Base-by-base conservation (phyloP, 2,797 vertebrate genomes). In the Triplophysa bombifrons region DNA sequence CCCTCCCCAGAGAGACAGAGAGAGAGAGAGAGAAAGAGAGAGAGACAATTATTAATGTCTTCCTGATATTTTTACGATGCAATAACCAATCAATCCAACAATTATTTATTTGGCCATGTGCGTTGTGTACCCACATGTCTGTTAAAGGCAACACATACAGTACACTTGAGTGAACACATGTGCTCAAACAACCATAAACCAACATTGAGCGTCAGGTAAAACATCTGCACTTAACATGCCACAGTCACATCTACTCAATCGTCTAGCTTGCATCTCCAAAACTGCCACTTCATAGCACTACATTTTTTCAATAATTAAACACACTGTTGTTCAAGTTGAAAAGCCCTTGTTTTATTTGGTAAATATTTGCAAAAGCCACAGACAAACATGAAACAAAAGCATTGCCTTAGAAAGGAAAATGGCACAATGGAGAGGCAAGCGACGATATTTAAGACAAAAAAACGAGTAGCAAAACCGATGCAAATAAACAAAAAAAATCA, bases 401-500 rank as follows among this genome's bases (percentile, higher is more conserved):
- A 38, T 7, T 38, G 34, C 34, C 8, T 34, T 38, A 8, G 7
- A 38, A 8, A 38, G 34, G 7, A 38, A 38, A 38, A 38, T 38
- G 34, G 34, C 5, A 38, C 34, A 46, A 46, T 46, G 44, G 20
- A 58, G 20, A 48, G 34, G 34, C 34, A 38, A 38, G 34, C 7
- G 34, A 8, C 6, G 34, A 38, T 38, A 38, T 38, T 61, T 20
- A 27, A 11, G 30, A 34, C 46, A 67, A 53, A 27, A 72, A 34
- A 34, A 66, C 34, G 20, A 76, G 74, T 53, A 74, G 74, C 48
- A 68, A 83, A 82, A 84, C 7, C 58, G 88, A 19, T 58, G 77
- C 80, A 44, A 80, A 82, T 87, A 88, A 89, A 87, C 88, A 84
- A 91, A 89, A 51, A 16, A 92, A 92, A 92, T 90, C 88, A 80